A percentile compares a stretch with the other conserved stretches of the same genome.
phyloP scores from a whole-genome alignment of 2,113 vertebrate species.

The Ptilorrhoa leucosticta region DNA sequence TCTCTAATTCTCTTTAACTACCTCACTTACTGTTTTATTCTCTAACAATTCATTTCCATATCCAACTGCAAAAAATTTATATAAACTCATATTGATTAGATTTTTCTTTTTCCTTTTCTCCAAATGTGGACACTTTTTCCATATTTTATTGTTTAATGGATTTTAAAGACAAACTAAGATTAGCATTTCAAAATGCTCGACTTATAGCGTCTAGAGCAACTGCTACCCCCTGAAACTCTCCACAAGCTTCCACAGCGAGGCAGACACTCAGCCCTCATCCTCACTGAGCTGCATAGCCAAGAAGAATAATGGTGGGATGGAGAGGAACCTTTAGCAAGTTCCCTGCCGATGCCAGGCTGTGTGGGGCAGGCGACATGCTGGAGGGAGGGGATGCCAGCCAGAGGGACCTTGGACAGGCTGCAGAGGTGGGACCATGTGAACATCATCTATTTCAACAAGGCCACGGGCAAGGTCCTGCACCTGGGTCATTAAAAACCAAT shows the following conservation, averaged over 20 bases:
- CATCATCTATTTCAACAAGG: not conserved
- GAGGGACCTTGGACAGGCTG: not conserved
- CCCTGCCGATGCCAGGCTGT: not conserved
- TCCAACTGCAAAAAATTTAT: not conserved
- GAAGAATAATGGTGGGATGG: fast-evolving
- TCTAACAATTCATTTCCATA: not conserved
- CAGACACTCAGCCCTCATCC: no score
- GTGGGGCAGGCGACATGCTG: fast-evolving
- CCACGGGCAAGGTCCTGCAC: not conserved
- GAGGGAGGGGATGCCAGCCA: not conserved
- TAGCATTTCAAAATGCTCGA: not conserved
- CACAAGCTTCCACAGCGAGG: not conserved
- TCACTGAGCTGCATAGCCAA: not conserved
- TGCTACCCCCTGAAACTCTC: not conserved
- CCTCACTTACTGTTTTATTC: not conserved
- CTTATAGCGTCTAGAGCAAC: not conserved
- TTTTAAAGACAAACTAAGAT: not conserved
- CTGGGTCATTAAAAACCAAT: not conserved
- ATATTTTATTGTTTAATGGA: not conserved
- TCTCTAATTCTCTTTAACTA: not conserved
- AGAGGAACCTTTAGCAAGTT: not conserved
- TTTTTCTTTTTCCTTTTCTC: not conserved
- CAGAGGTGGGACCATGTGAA: fast-evolving
- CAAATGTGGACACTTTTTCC: not conserved
- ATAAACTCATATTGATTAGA: not conserved